Conservation (phyloP, 1,140 invertebrate species). For the Lycorma delicatula region DNA sequence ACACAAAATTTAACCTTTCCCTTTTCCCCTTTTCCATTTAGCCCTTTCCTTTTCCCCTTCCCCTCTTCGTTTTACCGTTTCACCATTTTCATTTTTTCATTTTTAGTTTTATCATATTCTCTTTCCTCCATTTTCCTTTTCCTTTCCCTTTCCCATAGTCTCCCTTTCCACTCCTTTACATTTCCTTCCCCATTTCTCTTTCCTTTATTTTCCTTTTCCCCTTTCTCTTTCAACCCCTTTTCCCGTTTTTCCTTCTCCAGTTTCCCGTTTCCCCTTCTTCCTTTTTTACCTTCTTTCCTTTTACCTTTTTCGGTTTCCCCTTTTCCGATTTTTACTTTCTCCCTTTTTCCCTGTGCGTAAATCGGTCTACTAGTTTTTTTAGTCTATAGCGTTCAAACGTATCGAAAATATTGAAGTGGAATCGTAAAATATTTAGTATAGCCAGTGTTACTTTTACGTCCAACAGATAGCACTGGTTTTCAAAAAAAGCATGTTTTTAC, state of each 20-base stretch:
- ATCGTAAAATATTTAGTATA: no score
- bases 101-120: neutral
- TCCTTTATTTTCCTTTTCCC: no score
- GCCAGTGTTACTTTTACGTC: no score
- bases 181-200: neutral
- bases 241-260: neutral
- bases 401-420: no score
- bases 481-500: no score
- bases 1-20: neutral
- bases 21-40: neutral
- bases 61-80: neutral
- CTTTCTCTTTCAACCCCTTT: neutral
- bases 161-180: neutral
- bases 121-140: neutral
- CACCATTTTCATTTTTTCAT: neutral
- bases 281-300: neutral
- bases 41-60: neutral
- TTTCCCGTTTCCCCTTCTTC: neutral
- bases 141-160: neutral
- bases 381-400: no score
- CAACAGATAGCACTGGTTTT: no score
- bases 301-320: neutral
- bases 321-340: neutral
- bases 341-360: no score
- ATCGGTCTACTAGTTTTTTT: no score